These are phyloP conservation scores for Aphrocallistes beatrix DNA, from an alignment of 37 sponge, comb jelly and placozoan genomes.

Conservation along the genomic window DNA sequence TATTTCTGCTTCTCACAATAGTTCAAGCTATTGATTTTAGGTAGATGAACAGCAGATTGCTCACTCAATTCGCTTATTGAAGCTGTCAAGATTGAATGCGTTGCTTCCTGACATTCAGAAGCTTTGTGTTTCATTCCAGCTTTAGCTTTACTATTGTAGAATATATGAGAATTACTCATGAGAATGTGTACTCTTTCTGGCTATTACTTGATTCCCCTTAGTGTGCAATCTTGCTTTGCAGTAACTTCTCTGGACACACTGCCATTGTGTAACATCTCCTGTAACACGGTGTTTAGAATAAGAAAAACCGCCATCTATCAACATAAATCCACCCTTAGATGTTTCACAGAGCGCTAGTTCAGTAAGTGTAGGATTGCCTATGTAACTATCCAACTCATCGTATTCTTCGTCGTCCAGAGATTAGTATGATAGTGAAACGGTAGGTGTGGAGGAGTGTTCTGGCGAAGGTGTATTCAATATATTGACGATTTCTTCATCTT, in stretches of 20 bases:
- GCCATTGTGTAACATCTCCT: slow-evolving; percentile 9
- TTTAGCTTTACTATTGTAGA: neutral
- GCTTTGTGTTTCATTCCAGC: slow-evolving; percentile 19
- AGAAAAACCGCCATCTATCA: slow-evolving; percentile 10
- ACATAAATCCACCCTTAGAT: slow-evolving; percentile 12
- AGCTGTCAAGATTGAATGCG: slow-evolving; percentile 17
- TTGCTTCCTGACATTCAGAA: slow-evolving; percentile 2
- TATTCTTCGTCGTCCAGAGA: neutral
- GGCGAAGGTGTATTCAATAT: neutral
- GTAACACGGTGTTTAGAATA: slow-evolving; percentile 10
- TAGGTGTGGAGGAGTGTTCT: slow-evolving; percentile 11
- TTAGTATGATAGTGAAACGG: slow-evolving; percentile 1
- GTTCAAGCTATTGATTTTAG: slow-evolving; percentile 13
- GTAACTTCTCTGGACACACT: slow-evolving; percentile 7
- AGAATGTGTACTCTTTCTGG: slow-evolving; percentile 13
- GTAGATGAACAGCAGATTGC: slow-evolving; percentile 19
- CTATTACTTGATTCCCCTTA: neutral
- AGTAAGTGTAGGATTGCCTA: slow-evolving; percentile 17
- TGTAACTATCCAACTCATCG: slow-evolving; percentile 17
- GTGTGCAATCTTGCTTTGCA: slow-evolving; percentile 17
- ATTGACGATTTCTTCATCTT: slow-evolving; percentile 13
- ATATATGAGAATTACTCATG: slow-evolving; percentile 12
- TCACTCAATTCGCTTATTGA: slow-evolving; percentile 8
- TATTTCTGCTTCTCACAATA: slow-evolving; percentile 8
- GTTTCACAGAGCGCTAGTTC: slow-evolving; percentile 19